phyloP scores from a whole-genome alignment of 1,140 invertebrate species.

The Drosophila leontia region DNA sequence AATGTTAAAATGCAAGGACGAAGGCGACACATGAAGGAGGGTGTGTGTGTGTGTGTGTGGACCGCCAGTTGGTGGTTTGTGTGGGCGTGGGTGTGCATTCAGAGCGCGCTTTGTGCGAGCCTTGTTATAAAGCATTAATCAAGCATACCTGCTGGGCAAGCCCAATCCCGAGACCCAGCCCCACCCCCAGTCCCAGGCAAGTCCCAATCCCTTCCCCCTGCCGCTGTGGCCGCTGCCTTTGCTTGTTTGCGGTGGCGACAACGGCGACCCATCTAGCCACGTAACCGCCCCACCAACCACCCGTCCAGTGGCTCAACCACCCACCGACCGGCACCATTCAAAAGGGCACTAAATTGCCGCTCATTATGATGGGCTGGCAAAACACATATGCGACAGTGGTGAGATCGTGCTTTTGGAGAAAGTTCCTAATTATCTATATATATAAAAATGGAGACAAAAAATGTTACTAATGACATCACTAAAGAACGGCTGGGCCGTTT shows the following conservation, averaged over 20 bases:
- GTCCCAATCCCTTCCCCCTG: neutral
- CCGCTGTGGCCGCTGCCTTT: constrained; percentile 68
- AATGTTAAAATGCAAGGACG: constrained; percentile 74
- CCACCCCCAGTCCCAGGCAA: neutral
- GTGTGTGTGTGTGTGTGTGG: constrained; percentile 12
- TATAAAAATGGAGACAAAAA: no score
- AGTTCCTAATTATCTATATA: neutral
- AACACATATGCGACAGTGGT: constrained; percentile 28
- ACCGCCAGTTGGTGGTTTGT: constrained; percentile 50
- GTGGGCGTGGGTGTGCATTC: constrained; percentile 39
- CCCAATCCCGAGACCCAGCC: neutral
- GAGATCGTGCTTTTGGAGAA: neutral
- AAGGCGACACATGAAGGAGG: constrained; percentile 38
- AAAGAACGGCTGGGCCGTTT: no score
- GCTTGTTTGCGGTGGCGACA: constrained; percentile 81
- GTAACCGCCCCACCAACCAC: constrained; percentile 23
- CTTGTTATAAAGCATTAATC: constrained; percentile 82
- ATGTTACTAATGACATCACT: no score
- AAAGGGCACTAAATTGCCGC: constrained; percentile 73
- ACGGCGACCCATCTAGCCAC: constrained; percentile 29
- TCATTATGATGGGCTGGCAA: constrained; percentile 73
- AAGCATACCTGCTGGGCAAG: constrained; percentile 79
- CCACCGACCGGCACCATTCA: constrained; percentile 34
- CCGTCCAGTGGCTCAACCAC: constrained; percentile 36
- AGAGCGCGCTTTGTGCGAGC: constrained; percentile 38